These are phyloP conservation scores for Buceros bicornis DNA, from an alignment of 2,797 vertebrate genomes.

Conservation along the genomic window DNA sequence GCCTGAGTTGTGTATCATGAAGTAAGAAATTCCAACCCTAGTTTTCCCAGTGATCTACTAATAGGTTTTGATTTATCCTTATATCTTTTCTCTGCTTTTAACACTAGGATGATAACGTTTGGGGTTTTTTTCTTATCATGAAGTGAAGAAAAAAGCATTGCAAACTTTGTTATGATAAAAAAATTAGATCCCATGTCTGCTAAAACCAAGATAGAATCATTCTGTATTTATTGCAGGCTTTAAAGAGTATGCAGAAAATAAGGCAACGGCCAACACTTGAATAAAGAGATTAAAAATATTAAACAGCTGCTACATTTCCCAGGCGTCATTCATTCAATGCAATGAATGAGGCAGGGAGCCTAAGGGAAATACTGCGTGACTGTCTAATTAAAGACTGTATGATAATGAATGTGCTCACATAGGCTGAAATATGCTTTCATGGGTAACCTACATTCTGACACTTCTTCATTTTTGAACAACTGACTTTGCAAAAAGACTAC, in stretches of 20 bases:
- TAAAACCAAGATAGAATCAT: neutral
- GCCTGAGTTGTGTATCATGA: neutral
- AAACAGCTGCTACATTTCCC: neutral
- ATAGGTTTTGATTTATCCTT: neutral
- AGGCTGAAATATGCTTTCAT: neutral
- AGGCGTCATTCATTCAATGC: neutral
- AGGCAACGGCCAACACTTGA: neutral
- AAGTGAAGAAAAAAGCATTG: neutral
- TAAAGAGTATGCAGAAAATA: neutral
- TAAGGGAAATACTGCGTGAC: neutral
- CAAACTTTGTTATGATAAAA: neutral
- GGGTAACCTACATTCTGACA: neutral
- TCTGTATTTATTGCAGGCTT: neutral
- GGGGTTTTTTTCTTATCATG: neutral
- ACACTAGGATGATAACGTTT: neutral
- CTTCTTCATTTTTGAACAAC: neutral
- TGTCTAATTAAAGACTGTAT: slow-evolving; percentile 20
- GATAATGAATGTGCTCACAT: neutral
- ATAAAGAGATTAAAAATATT: slow-evolving; percentile 34
- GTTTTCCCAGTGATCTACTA: neutral
- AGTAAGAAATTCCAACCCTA: neutral
- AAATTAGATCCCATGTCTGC: neutral
- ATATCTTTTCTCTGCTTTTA: neutral
- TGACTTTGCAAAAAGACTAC: neutral
- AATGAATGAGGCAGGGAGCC: neutral